A percentile compares a stretch with the other conserved stretches of the same genome.
Conservation (phyloP, 2,113 vertebrate genomes). For the Hippocampus barbouri region DNA sequence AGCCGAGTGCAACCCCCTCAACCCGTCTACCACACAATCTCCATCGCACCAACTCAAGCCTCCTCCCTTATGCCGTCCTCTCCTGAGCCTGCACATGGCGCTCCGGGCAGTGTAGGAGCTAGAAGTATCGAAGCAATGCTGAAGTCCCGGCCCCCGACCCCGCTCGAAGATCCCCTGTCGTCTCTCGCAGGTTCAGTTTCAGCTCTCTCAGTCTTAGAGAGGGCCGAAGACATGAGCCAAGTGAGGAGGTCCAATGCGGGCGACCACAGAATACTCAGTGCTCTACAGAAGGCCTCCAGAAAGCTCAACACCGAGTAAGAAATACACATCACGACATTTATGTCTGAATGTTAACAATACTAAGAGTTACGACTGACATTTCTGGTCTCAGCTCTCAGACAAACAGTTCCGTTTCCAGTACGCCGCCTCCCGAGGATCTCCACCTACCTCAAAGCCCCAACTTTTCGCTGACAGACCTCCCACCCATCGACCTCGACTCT, state of each 20-base stretch:
- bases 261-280: slow-evolving; percentile 61
- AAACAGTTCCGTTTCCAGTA: slow-evolving; percentile 12
- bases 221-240: slow-evolving; percentile 53
- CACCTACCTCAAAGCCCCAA: slow-evolving; percentile 19
- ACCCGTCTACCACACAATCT: neutral
- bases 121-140: slow-evolving; percentile 3
- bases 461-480: slow-evolving; percentile 21
- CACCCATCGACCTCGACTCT: slow-evolving; percentile 58
- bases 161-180: neutral
- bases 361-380: neutral
- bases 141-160: slow-evolving; percentile 7
- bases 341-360: neutral
- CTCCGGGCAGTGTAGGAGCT: neutral
- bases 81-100: neutral
- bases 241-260: slow-evolving; percentile 27
- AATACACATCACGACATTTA: neutral
- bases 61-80: slow-evolving; percentile 21
- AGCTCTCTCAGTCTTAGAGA: slow-evolving; percentile 53
- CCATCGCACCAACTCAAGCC: neutral
- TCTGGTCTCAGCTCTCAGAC: slow-evolving; percentile 24
- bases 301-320: slow-evolving; percentile 49
- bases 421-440: slow-evolving; percentile 38
- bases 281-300: slow-evolving; percentile 66
- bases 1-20: slow-evolving; percentile 2
- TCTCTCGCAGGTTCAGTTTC: slow-evolving; percentile 37